phyloP scores from a whole-genome alignment of 2,888 invertebrate species.

The Sipha maydis region DNA sequence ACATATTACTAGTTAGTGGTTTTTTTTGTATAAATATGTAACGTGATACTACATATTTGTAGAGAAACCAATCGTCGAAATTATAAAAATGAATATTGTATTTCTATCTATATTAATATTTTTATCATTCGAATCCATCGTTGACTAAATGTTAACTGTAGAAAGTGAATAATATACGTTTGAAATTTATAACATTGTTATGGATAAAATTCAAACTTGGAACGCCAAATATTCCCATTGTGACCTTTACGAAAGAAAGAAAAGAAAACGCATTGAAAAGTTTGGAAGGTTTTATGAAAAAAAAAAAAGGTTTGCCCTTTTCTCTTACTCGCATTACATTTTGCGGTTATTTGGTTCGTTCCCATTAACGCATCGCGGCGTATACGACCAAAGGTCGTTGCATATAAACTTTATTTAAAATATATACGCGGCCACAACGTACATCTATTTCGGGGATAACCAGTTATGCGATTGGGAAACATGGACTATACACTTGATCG shows the following conservation, averaged over 20 bases:
- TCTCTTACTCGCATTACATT: slow-evolving; percentile 8
- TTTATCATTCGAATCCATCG: neutral
- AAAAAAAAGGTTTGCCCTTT: slow-evolving; percentile 33
- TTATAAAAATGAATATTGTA: no score
- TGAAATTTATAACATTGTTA: neutral
- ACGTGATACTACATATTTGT: no score
- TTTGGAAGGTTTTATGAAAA: slow-evolving; percentile 26
- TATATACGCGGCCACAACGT: neutral
- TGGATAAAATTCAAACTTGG: neutral
- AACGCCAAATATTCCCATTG: neutral
- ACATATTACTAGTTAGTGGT: no score
- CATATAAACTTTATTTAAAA: slow-evolving; percentile 51
- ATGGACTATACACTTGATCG: neutral
- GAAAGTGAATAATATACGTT: neutral
- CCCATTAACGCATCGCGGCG: slow-evolving; percentile 39
- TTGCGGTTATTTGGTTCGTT: slow-evolving; percentile 34
- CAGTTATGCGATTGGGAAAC: slow-evolving; percentile 8
- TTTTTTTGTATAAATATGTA: no score
- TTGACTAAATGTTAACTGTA: neutral
- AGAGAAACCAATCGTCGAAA: no score
- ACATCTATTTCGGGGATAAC: slow-evolving; percentile 22
- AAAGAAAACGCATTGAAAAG: neutral
- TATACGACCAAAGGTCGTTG: slow-evolving; percentile 40
- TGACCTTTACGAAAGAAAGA: slow-evolving; percentile 19
- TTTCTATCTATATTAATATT: neutral